These are phyloP conservation scores for Entelurus aequoreus DNA, from an alignment of 2,113 vertebrate species.

Conservation along the genomic window DNA sequence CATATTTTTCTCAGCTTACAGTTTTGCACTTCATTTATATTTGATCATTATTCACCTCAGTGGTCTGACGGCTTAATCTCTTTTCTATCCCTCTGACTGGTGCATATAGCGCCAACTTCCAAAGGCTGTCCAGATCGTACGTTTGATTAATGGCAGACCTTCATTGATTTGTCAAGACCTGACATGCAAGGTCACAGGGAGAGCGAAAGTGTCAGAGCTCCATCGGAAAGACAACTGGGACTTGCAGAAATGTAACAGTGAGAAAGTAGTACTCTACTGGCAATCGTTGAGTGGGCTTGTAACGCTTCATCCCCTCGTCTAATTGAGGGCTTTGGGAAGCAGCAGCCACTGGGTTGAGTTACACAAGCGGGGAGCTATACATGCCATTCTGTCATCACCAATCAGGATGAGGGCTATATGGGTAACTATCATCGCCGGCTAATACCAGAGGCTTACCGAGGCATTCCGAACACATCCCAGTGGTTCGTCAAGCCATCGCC, in stretches of 20 bases:
- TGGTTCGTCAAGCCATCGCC: conserved; percentile 17
- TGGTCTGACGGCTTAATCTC: conserved; percentile 10
- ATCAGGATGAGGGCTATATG: conserved; percentile 58
- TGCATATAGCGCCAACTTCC: conserved; percentile 4
- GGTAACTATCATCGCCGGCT: conserved; percentile 56
- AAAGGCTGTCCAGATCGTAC: conserved; percentile 8
- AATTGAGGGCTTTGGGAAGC: conserved; percentile 40
- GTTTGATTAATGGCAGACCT: conserved; percentile 28
- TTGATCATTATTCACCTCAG: conserved; percentile 21
- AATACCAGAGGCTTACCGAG: conserved; percentile 50
- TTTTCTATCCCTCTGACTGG: conserved; percentile 1
- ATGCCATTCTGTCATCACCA: conserved; percentile 65
- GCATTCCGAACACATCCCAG: conserved; percentile 40
- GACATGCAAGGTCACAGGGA: conserved; percentile 38
- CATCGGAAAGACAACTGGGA: conserved; percentile 4
- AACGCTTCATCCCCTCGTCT: conserved; percentile 42
- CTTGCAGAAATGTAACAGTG: background rate
- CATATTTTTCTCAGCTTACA: conserved; percentile 17
- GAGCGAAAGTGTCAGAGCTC: conserved; percentile 19
- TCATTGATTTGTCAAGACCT: conserved; percentile 34
- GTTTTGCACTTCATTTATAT: conserved; percentile 28
- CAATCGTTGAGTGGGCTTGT: conserved; percentile 17
- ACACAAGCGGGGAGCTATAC: conserved; percentile 54
- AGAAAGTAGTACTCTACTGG: conserved; percentile 1
- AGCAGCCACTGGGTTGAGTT: conserved; percentile 50